Conservation (phyloP, 2,888 invertebrate species). For the Melitaea athalia region DNA sequence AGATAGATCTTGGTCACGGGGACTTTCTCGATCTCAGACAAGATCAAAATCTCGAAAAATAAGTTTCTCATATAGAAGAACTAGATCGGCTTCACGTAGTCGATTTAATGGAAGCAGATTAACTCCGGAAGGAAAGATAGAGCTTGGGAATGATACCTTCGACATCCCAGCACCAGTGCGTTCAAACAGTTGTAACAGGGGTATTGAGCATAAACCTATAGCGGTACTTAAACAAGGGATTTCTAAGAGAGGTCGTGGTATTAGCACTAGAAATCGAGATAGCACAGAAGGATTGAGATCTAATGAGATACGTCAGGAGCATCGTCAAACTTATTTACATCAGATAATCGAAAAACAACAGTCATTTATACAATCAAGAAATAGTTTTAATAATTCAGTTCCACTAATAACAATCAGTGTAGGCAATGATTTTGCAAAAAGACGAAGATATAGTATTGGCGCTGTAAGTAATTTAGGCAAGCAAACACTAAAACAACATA, state of each 20-base stretch:
- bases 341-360: slow-evolving; percentile 70
- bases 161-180: slow-evolving; percentile 57
- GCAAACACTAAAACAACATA: slow-evolving; percentile 68
- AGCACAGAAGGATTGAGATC: slow-evolving; percentile 73
- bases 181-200: slow-evolving; percentile 56
- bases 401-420: slow-evolving; percentile 76
- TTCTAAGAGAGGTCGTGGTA: slow-evolving; percentile 69
- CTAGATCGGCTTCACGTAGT: slow-evolving; percentile 63
- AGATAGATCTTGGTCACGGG: slow-evolving; percentile 43
- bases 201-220: slow-evolving; percentile 55
- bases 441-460: slow-evolving; percentile 71
- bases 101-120: slow-evolving; percentile 63
- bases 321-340: slow-evolving; percentile 56
- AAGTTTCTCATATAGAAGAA: slow-evolving; percentile 57
- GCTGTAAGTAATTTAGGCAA: slow-evolving; percentile 66
- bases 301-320: slow-evolving; percentile 71
- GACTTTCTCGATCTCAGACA: slow-evolving; percentile 47
- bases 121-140: slow-evolving; percentile 72
- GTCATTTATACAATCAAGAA: slow-evolving; percentile 74
- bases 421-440: slow-evolving; percentile 69
- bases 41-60: slow-evolving; percentile 47
- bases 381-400: slow-evolving; percentile 66
- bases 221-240: slow-evolving; percentile 73
- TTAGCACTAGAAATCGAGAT: slow-evolving; percentile 64
- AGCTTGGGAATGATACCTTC: slow-evolving; percentile 50